Percentiles rank a stretch among this genome's conserved stretches.
Conservation (phyloP, 2,888 invertebrate genomes). For the Ochropleura leucogaster region DNA sequence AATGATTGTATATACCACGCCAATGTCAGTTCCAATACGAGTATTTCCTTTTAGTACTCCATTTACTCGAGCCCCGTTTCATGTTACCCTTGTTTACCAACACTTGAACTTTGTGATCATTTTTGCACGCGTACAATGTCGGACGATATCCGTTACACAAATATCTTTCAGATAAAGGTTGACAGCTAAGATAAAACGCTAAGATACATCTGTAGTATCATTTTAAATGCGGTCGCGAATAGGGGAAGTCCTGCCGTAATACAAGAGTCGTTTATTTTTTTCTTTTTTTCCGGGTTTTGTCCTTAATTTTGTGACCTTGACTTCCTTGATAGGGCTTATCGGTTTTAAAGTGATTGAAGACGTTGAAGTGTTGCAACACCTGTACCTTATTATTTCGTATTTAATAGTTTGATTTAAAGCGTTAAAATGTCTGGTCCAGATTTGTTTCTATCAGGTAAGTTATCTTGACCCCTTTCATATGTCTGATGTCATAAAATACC, state of each 20-base stretch:
- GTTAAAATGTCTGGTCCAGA: not conserved
- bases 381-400: slow-evolving; percentile 14
- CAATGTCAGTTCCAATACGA: not conserved
- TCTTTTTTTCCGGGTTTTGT: slow-evolving; percentile 2
- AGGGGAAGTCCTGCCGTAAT: not conserved
- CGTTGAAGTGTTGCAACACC: slow-evolving; percentile 17
- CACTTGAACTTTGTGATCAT: slow-evolving; percentile 43
- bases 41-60: not conserved
- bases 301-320: slow-evolving; percentile 25
- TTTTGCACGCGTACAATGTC: slow-evolving; percentile 49
- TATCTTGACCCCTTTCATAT: not conserved
- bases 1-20: not conserved
- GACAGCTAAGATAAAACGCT: slow-evolving; percentile 34
- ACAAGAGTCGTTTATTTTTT: not conserved
- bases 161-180: slow-evolving; percentile 59
- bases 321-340: slow-evolving; percentile 37
- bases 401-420: not conserved
- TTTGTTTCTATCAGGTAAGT: slow-evolving; percentile 8
- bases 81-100: slow-evolving; percentile 41
- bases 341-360: slow-evolving; percentile 22
- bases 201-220: slow-evolving; percentile 33
- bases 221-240: slow-evolving; percentile 25
- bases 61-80: not conserved
- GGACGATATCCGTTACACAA: slow-evolving; percentile 47
- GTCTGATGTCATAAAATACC: not conserved